Percentiles rank a stretch among this genome's conserved stretches.
These are phyloP conservation scores for Artibeus jamaicensis DNA, from an alignment of 2,797 vertebrate species.

Conservation along the genomic window DNA sequence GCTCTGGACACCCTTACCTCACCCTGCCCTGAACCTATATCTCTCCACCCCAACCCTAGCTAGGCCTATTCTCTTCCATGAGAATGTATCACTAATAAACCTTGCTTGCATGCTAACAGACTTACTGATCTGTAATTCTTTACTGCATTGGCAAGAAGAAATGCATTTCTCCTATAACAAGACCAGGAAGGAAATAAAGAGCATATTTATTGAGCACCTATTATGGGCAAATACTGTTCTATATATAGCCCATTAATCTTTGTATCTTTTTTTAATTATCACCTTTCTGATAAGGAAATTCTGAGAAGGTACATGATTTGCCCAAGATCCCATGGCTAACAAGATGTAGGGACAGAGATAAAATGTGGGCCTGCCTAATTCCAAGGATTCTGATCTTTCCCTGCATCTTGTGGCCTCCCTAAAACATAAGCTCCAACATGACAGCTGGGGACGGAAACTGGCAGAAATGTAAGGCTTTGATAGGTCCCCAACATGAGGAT, in stretches of 20 bases:
- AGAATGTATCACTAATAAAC: too few relatives aligned
- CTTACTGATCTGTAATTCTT: too few relatives aligned
- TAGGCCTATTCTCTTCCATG: too few relatives aligned
- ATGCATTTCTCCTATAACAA: neutral
- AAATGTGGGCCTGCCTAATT: neutral
- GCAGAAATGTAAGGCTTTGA: neutral
- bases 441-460: neutral
- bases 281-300: neutral
- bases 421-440: neutral
- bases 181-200: neutral
- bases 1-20: too few relatives aligned
- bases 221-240: neutral
- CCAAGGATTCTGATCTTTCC: neutral
- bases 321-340: neutral
- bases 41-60: too few relatives aligned
- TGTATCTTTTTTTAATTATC: neutral
- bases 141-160: too few relatives aligned
- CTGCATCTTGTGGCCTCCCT: neutral
- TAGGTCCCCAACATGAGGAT: neutral
- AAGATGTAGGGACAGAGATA: neutral
- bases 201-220: neutral
- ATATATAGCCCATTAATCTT: neutral
- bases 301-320: neutral
- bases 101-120: too few relatives aligned
- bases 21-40: too few relatives aligned